phyloP scores from a whole-genome alignment of 2,888 invertebrate species.

The Lepidochrysops patricia region DNA sequence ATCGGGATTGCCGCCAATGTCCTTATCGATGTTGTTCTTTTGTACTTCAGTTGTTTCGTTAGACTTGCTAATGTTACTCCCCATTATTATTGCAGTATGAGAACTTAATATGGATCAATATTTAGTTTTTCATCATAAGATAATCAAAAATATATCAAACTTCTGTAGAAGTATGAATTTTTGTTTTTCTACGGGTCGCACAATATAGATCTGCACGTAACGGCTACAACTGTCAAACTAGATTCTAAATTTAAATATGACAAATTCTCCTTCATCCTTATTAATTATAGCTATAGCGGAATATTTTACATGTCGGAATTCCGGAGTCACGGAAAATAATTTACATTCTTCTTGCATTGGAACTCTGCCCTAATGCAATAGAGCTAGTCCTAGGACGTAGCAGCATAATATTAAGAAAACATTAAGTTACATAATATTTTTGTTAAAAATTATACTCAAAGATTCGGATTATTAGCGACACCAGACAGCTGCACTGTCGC shows the following conservation, averaged over 20 bases:
- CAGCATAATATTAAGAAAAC: too few species aligned
- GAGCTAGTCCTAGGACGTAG: too few species aligned
- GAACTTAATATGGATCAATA: background rate
- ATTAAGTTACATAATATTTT: too few species aligned
- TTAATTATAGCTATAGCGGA: too few species aligned
- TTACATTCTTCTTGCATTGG: too few species aligned
- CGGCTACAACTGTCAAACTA: slow-evolving; percentile 47
- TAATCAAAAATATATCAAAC: slow-evolving; percentile 7
- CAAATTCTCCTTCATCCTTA: background rate
- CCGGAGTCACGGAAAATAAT: too few species aligned
- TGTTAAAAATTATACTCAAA: too few species aligned
- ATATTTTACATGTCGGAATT: too few species aligned
- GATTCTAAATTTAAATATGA: slow-evolving; percentile 45
- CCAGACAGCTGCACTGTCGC: too few species aligned
- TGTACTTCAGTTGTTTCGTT: slow-evolving; percentile 39
- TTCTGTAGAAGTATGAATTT: slow-evolving; percentile 9
- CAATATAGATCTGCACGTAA: slow-evolving; percentile 39
- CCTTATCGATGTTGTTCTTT: slow-evolving; percentile 43
- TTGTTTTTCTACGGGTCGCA: slow-evolving; percentile 16
- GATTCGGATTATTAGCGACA: too few species aligned
- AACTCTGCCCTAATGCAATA: too few species aligned
- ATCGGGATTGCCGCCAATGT: slow-evolving; percentile 51
- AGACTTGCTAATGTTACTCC: slow-evolving; percentile 58
- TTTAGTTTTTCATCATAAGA: background rate
- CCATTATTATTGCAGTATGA: slow-evolving; percentile 42